phyloP scores from a whole-genome alignment of 2,113 vertebrate genomes.

The Limnothrissa miodon region DNA sequence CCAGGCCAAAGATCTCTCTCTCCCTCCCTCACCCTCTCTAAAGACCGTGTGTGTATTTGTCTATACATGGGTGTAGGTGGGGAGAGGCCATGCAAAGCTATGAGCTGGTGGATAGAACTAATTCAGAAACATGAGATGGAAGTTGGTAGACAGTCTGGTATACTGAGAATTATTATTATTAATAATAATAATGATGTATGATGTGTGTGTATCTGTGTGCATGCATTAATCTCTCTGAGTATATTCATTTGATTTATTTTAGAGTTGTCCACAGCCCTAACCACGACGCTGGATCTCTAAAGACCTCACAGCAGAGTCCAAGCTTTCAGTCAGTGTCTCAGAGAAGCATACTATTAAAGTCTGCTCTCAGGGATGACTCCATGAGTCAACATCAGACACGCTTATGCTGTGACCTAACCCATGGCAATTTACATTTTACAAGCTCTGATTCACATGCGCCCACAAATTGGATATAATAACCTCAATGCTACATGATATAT shows the following conservation, averaged over 20 bases:
- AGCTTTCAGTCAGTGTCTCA: background rate
- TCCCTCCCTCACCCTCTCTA: background rate
- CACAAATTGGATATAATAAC: background rate
- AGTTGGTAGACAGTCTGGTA: background rate
- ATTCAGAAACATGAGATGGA: background rate
- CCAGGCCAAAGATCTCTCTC: conserved; percentile 52
- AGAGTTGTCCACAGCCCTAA: background rate
- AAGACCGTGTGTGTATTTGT: background rate
- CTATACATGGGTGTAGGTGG: background rate
- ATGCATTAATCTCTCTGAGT: background rate
- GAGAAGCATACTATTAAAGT: background rate
- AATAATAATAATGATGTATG: background rate
- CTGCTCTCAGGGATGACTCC: background rate
- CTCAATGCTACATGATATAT: conserved; percentile 5
- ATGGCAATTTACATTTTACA: background rate
- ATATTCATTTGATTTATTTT: background rate
- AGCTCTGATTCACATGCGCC: background rate
- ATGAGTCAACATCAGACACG: background rate
- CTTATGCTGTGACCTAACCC: background rate
- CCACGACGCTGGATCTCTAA: background rate
- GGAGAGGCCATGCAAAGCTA: background rate
- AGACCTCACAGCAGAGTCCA: background rate
- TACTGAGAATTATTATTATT: background rate
- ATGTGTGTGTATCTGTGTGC: background rate
- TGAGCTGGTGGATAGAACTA: background rate